Conservation (phyloP, 1,140 invertebrate genomes). For the Frieseomelitta varia region DNA sequence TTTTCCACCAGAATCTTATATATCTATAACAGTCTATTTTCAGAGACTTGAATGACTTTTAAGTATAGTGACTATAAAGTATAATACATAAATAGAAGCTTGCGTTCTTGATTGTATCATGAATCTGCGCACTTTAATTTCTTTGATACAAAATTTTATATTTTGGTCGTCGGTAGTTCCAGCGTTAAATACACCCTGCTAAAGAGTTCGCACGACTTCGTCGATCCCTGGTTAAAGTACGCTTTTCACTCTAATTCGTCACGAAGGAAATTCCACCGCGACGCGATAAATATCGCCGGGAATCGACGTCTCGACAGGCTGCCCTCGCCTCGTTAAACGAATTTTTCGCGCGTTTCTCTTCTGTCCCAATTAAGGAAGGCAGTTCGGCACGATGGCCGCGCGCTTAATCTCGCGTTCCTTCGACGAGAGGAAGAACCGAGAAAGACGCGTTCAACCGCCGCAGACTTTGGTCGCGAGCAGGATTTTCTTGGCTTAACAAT, state of each 20-base stretch:
- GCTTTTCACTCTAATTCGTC: slow-evolving; percentile 14
- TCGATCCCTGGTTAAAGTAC: slow-evolving; percentile 8
- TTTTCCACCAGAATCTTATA: no score
- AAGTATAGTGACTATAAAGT: no score
- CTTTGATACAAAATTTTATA: no score
- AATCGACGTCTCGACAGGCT: slow-evolving; percentile 45
- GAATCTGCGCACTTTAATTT: no score
- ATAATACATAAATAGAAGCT: no score
- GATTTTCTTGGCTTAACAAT: slow-evolving; percentile 21
- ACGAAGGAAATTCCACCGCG: slow-evolving; percentile 9
- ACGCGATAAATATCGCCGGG: slow-evolving; percentile 5
- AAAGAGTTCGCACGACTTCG: no score
- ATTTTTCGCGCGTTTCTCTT: slow-evolving; percentile 48
- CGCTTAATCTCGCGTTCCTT: slow-evolving; percentile 54
- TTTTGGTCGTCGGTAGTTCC: no score
- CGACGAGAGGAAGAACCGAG: slow-evolving; percentile 14
- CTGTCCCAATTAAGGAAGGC: slow-evolving; percentile 47
- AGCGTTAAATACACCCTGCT: no score
- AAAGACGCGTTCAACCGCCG: slow-evolving; percentile 1
- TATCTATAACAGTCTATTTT: no score
- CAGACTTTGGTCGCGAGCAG: not conserved
- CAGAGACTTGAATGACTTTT: no score
- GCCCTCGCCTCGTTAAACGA: slow-evolving; percentile 47
- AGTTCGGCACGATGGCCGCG: slow-evolving; percentile 20
- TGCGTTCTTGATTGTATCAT: no score